A percentile compares a stretch with the other conserved stretches of the same genome.
Conservation (phyloP, 2,113 vertebrate genomes). For the Podarcis muralis region DNA sequence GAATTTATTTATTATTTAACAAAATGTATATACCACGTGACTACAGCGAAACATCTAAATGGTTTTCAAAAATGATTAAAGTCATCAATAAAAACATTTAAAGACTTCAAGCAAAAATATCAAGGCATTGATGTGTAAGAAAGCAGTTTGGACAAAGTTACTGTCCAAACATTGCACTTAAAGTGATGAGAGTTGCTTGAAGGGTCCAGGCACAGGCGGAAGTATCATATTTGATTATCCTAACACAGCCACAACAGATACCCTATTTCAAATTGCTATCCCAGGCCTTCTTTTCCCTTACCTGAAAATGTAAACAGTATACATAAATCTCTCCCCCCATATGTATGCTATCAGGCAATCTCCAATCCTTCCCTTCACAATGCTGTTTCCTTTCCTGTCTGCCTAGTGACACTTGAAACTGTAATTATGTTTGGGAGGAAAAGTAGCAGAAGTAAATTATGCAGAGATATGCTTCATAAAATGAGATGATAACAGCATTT, state of each 20-base stretch:
- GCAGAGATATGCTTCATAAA: accelerated
- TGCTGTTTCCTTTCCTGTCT: neutral
- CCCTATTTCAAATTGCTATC: neutral
- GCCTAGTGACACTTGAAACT: constrained; percentile 9
- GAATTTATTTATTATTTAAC: too few species aligned
- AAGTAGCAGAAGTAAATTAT: accelerated
- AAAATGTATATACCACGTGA: too few species aligned
- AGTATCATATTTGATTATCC: neutral
- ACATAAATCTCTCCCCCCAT: neutral
- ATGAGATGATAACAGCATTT: neutral
- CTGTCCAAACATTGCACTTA: neutral
- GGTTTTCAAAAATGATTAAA: too few species aligned
- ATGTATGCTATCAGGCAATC: neutral
- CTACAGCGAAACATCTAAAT: too few species aligned
- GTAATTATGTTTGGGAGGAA: neutral
- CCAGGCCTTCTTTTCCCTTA: neutral
- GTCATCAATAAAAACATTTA: neutral
- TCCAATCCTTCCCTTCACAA: neutral
- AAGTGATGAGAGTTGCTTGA: neutral
- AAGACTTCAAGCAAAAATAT: neutral
- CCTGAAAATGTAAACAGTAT: neutral
- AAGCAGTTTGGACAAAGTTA: neutral
- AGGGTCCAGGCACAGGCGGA: neutral
- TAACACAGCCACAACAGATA: neutral
- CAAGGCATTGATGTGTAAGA: neutral